Evolutionary conservation across 2,113 vertebrate species (phyloP).

Genomic region (Apteryx mantelli): DNA sequence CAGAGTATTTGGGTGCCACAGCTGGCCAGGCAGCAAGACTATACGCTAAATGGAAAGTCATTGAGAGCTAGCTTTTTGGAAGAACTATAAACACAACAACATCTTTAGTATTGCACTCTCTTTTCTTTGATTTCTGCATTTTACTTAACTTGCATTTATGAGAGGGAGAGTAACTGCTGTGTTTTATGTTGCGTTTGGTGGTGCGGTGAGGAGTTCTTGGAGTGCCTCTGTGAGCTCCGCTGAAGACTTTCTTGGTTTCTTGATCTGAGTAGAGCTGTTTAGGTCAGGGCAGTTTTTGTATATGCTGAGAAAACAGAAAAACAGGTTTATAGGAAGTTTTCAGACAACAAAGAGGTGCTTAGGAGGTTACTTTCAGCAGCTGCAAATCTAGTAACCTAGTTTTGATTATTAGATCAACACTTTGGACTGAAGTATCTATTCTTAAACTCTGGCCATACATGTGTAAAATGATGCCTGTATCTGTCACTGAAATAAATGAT

Average conservation of each 20-base stretch:
- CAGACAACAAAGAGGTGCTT: accelerated
- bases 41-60: background rate
- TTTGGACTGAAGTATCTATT: background rate
- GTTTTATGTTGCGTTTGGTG: background rate
- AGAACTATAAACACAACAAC: background rate
- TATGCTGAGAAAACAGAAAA: background rate
- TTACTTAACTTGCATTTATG: background rate
- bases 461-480: background rate
- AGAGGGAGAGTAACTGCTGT: accelerated
- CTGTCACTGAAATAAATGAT: background rate
- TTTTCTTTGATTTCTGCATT: background rate
- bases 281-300: background rate
- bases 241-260: background rate
- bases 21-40: background rate
- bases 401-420: background rate
- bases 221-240: background rate
- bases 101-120: background rate
- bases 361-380: background rate
- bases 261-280: background rate
- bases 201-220: background rate
- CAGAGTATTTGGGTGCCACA: background rate
- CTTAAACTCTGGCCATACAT: background rate
- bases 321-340: background rate
- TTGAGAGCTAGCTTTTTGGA: background rate
- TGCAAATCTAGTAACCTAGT: background rate